Evolutionary conservation across 2,113 vertebrate species (phyloP).

Genomic region (Actenoides lindsayi): DNA sequence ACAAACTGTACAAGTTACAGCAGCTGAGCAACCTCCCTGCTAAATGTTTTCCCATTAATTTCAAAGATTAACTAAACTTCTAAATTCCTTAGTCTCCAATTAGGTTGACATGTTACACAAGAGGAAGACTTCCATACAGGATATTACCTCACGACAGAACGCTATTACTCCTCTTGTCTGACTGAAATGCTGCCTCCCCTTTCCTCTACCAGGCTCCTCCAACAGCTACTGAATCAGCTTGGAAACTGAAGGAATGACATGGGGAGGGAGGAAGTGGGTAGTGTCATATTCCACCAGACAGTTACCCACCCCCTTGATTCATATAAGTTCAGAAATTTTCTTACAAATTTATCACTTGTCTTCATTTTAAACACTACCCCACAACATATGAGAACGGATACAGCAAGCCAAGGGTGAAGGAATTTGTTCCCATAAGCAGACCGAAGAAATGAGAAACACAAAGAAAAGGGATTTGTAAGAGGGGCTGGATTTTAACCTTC

Average conservation of each 20-base stretch:
- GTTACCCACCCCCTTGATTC: not conserved
- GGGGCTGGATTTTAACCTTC: constrained; percentile 43
- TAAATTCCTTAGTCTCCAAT: not conserved
- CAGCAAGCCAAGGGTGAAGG: not conserved
- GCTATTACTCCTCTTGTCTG: not conserved
- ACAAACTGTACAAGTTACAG: not conserved
- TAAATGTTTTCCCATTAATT: not conserved
- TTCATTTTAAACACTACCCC: not conserved
- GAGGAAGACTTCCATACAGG: not conserved
- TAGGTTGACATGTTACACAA: not conserved
- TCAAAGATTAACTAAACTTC: not conserved
- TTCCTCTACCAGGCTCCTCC: not conserved
- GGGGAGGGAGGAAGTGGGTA: not conserved
- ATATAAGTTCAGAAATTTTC: not conserved
- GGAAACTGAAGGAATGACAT: not conserved
- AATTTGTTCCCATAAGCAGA: not conserved
- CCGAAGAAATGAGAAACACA: constrained; percentile 5
- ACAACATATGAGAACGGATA: not conserved
- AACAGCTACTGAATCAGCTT: not conserved
- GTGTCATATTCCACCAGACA: not conserved
- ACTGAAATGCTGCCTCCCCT: not conserved
- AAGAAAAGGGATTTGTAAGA: constrained; percentile 43
- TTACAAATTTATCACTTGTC: not conserved
- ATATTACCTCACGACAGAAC: not conserved
- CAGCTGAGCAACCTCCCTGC: not conserved